A percentile compares a stretch with the other conserved stretches of the same genome.
These are phyloP conservation scores for Thamnophis elegans DNA, from an alignment of 2,797 vertebrate genomes.

Conservation along the genomic window DNA sequence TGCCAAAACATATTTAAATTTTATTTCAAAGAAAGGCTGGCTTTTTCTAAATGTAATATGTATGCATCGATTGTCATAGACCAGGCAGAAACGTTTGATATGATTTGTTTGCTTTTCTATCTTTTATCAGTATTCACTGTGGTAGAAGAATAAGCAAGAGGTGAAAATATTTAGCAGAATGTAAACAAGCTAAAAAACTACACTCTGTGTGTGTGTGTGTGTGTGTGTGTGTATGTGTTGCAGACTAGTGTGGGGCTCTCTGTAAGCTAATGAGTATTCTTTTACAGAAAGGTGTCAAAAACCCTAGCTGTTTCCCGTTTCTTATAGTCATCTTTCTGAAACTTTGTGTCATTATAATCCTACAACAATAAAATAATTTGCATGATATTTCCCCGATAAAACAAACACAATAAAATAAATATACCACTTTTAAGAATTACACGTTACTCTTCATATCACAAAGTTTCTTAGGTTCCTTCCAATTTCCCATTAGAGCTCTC, in stretches of 20 bases:
- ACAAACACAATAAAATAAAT: neutral
- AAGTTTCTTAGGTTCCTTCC: neutral
- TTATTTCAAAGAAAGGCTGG: conserved; percentile 53
- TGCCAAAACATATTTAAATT: conserved; percentile 54
- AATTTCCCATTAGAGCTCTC: neutral
- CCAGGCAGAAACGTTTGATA: conserved; percentile 32
- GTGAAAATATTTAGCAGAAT: conserved; percentile 47
- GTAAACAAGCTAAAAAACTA: conserved; percentile 43
- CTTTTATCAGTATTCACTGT: conserved; percentile 45
- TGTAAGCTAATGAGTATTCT: conserved; percentile 36
- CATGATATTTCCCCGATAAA: neutral
- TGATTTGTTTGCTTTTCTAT: conserved; percentile 43
- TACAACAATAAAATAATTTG: neutral
- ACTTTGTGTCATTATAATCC: neutral
- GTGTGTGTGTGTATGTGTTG: neutral
- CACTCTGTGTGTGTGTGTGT: neutral
- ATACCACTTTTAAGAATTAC: neutral
- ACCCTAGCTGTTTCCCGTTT: neutral
- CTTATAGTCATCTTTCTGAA: neutral
- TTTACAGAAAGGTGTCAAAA: neutral
- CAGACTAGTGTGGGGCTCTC: neutral
- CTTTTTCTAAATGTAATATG: conserved; percentile 52
- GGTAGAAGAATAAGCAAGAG: conserved; percentile 43
- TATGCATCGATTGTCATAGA: conserved; percentile 9
- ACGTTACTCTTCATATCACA: neutral